A percentile compares a stretch with the other conserved stretches of the same genome.
phyloP scores from a whole-genome alignment of 2,797 vertebrate genomes.

The Varecia variegata region DNA sequence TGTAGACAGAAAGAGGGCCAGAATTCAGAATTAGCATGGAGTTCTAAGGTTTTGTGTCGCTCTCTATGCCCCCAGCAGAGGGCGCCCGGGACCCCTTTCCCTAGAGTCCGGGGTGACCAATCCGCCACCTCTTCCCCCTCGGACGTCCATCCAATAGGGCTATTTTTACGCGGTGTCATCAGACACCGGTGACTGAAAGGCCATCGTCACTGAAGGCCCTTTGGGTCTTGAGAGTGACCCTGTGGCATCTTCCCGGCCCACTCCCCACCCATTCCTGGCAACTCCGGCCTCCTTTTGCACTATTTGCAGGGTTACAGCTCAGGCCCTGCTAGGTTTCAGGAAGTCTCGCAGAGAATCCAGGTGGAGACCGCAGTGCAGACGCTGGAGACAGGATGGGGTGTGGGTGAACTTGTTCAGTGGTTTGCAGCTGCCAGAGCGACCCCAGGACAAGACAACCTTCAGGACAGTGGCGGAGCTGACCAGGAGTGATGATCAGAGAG shows the following conservation, averaged over 20 bases:
- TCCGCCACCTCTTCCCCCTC: not conserved
- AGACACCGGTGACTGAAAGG: slow-evolving; percentile 61
- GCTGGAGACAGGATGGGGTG: not conserved
- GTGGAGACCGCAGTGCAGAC: not conserved
- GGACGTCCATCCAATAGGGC: not conserved
- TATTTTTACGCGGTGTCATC: slow-evolving; percentile 76
- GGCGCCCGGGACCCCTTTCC: not conserved
- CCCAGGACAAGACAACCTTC: not conserved
- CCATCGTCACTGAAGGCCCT: slow-evolving; percentile 46
- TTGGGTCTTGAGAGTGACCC: slow-evolving; percentile 60
- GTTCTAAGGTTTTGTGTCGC: not conserved
- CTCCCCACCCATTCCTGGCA: not conserved
- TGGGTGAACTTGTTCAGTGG: not conserved
- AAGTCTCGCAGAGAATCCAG: not conserved
- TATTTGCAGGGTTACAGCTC: not conserved
- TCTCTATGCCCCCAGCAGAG: slow-evolving; percentile 48
- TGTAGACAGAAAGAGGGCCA: no score
- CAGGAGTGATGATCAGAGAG: not conserved
- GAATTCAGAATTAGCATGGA: not conserved
- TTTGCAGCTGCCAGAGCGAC: not conserved
- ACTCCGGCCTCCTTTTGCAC: not conserved
- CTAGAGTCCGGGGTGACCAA: not conserved
- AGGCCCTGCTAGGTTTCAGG: not conserved
- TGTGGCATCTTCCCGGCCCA: not conserved
- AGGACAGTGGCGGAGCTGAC: not conserved